Evolutionary conservation across 2,113 vertebrate genomes (phyloP).

Genomic region (Corydoras maculifer): DNA sequence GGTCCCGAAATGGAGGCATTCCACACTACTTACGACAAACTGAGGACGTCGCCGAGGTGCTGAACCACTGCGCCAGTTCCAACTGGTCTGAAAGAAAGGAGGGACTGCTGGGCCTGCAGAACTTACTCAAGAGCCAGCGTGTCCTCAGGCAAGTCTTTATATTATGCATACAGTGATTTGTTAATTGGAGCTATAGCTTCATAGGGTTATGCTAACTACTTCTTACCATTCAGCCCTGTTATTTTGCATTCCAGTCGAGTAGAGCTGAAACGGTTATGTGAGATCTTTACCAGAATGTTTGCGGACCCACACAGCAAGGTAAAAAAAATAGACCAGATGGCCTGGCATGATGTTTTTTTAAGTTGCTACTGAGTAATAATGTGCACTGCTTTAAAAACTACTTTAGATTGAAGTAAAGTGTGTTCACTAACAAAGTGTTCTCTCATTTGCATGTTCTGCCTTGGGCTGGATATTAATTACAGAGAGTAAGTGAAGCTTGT

Average conservation of each 20-base stretch:
- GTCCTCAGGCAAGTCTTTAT: constrained; percentile 76
- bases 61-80: constrained; percentile 96
- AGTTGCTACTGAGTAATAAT: background rate
- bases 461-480: constrained; percentile 89
- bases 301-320: constrained; percentile 99
- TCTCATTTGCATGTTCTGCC: constrained; percentile 85
- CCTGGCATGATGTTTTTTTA: no score
- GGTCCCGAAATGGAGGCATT: constrained; percentile 89
- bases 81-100: constrained; percentile 99
- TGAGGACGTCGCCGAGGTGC: constrained; percentile 91
- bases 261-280: constrained; percentile 93
- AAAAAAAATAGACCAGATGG: constrained; percentile 6
- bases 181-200: no score
- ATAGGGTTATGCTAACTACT: no score
- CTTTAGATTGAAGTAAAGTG: background rate
- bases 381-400: constrained; percentile 1
- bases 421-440: constrained; percentile 30
- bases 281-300: constrained; percentile 99
- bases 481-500: constrained; percentile 91
- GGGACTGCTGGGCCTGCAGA: constrained; percentile 91
- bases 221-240: background rate
- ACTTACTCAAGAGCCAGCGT: constrained; percentile 91
- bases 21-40: constrained; percentile 93
- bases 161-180: no score
- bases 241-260: constrained; percentile 74